Percentiles rank a stretch among this genome's conserved stretches.
phyloP scores from a whole-genome alignment of 2,113 vertebrate species.

The Recurvirostra avosetta region DNA sequence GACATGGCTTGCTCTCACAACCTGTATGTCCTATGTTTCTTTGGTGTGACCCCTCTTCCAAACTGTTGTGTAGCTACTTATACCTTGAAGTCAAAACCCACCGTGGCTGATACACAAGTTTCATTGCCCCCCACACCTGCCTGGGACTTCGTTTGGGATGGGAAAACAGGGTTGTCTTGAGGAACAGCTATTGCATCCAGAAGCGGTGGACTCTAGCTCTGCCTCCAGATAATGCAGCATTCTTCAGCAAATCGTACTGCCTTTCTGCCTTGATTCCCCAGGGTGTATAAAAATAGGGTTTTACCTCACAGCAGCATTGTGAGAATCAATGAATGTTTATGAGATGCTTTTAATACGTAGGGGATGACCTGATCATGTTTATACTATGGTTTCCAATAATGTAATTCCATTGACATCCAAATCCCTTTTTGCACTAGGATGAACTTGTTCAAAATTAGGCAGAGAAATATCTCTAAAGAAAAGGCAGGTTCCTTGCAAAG shows the following conservation, averaged over 20 bases:
- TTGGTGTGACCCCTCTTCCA: neutral
- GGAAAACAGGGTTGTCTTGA: neutral
- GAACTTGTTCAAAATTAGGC: neutral
- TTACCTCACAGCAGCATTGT: neutral
- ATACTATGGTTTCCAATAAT: neutral
- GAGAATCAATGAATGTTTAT: neutral
- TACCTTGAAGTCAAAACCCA: neutral
- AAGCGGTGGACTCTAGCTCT: neutral
- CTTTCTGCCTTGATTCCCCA: neutral
- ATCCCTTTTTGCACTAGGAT: neutral
- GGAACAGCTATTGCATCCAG: neutral
- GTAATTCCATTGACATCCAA: neutral
- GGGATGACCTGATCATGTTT: neutral
- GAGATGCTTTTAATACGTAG: neutral
- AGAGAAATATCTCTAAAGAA: conserved; percentile 7
- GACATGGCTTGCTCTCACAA: neutral
- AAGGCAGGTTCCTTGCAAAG: neutral
- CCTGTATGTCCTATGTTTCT: neutral
- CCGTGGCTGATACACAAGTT: neutral
- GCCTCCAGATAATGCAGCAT: neutral
- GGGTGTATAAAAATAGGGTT: neutral
- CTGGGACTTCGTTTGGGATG: neutral
- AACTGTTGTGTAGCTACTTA: neutral
- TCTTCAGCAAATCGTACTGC: neutral
- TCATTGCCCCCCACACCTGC: neutral